These are phyloP conservation scores for Charina bottae DNA, from an alignment of 2,113 vertebrate species.

Conservation along the genomic window DNA sequence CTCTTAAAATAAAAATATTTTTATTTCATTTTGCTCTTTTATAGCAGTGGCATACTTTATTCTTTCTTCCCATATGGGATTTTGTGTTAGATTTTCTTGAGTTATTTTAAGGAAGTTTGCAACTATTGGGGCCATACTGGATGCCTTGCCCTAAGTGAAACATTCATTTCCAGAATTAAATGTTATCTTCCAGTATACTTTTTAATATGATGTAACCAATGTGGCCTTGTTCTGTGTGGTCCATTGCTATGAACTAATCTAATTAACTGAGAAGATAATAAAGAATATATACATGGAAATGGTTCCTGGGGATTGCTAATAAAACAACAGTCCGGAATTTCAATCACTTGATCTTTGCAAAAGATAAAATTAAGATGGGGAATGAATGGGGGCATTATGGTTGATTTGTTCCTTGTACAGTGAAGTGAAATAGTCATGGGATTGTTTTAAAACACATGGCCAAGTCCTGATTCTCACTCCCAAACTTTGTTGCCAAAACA, in stretches of 20 bases:
- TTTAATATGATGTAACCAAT: neutral
- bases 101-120: slow-evolving; percentile 17
- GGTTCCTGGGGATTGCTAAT: neutral
- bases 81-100: slow-evolving; percentile 18
- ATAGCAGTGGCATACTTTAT: slow-evolving; percentile 17
- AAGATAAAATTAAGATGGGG: neutral
- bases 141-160: neutral
- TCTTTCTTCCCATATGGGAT: slow-evolving; percentile 7
- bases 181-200: slow-evolving; percentile 7
- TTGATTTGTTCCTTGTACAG: neutral
- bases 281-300: no score
- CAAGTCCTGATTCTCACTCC: neutral
- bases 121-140: slow-evolving; percentile 8
- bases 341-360: neutral
- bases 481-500: neutral
- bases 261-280: no score
- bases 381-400: neutral
- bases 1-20: slow-evolving; percentile 40
- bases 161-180: neutral
- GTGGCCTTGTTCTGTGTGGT: no score
- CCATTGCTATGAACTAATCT: no score
- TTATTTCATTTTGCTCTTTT: neutral
- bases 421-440: neutral
- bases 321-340: neutral
- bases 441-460: neutral